Evolutionary conservation across 2,113 vertebrate genomes (phyloP).

Genomic region (Excalfactoria chinensis): DNA sequence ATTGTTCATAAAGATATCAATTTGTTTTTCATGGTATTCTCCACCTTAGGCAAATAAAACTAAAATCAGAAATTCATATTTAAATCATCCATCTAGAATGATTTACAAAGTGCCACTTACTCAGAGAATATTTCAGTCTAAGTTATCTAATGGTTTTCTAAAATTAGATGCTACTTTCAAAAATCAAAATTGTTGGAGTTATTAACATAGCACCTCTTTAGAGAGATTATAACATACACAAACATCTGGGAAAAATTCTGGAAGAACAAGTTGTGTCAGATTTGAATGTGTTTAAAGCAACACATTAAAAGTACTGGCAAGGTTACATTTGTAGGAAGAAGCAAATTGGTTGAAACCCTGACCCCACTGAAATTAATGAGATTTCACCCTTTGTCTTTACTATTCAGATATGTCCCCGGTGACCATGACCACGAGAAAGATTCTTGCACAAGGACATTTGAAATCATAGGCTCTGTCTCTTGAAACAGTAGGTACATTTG

Average conservation of each 20-base stretch:
- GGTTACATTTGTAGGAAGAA: neutral
- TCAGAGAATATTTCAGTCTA: constrained; percentile 3
- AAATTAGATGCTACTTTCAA: constrained; percentile 35
- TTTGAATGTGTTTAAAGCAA: neutral
- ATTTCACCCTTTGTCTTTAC: constrained; percentile 12
- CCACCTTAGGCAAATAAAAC: neutral
- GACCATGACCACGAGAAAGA: neutral
- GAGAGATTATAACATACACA: neutral
- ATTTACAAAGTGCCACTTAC: constrained; percentile 10
- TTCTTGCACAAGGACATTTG: neutral
- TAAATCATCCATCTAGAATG: neutral
- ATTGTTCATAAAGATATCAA: neutral
- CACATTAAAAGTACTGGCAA: neutral
- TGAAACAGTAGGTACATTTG: neutral
- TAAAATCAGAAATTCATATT: constrained; percentile 2
- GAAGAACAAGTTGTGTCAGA: neutral
- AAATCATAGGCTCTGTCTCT: neutral
- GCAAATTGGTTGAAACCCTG: constrained; percentile 13
- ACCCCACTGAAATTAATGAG: constrained; percentile 12
- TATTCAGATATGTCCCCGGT: neutral
- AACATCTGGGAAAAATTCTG: neutral
- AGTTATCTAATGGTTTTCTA: constrained; percentile 48
- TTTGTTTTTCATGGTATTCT: neutral
- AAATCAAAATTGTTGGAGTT: neutral
- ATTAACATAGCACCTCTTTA: constrained; percentile 20